These are phyloP conservation scores for Bungarus multicinctus DNA, from an alignment of 2,113 vertebrate species.

Conservation along the genomic window DNA sequence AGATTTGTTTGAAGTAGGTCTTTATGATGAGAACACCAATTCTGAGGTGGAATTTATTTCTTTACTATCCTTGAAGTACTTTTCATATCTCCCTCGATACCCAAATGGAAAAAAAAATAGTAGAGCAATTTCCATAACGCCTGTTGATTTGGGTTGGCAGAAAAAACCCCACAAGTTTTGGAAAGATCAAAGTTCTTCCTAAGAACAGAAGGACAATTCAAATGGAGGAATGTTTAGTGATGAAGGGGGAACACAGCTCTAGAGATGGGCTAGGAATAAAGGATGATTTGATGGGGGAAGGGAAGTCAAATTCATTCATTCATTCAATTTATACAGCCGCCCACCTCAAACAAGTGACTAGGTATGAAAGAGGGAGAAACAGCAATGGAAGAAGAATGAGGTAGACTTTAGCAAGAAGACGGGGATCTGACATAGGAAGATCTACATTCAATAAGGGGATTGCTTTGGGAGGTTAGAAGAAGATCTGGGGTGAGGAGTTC, in stretches of 20 bases:
- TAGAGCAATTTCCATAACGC: neutral
- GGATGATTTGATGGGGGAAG: neutral
- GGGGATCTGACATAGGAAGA: neutral
- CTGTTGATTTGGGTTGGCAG: neutral
- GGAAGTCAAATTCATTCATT: neutral
- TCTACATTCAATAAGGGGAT: conserved; percentile 28
- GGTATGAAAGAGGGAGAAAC: neutral
- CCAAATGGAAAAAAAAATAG: neutral
- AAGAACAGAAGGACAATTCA: neutral
- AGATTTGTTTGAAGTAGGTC: neutral
- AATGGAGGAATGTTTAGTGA: neutral
- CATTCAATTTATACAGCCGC: neutral
- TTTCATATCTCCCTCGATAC: neutral
- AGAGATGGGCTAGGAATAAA: conserved; percentile 12
- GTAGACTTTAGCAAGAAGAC: conserved; percentile 10
- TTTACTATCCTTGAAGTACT: neutral
- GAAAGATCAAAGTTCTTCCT: neutral
- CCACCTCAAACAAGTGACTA: neutral
- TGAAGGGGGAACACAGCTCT: neutral
- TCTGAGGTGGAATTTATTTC: neutral
- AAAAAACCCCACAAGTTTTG: neutral
- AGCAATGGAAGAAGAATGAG: conserved; percentile 1
- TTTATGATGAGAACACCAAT: neutral
- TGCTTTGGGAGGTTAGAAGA: neutral
- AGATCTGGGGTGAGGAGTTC: neutral